Base-by-base conservation (phyloP, 2,797 vertebrate genomes). In the Ceryle rudis region DNA sequence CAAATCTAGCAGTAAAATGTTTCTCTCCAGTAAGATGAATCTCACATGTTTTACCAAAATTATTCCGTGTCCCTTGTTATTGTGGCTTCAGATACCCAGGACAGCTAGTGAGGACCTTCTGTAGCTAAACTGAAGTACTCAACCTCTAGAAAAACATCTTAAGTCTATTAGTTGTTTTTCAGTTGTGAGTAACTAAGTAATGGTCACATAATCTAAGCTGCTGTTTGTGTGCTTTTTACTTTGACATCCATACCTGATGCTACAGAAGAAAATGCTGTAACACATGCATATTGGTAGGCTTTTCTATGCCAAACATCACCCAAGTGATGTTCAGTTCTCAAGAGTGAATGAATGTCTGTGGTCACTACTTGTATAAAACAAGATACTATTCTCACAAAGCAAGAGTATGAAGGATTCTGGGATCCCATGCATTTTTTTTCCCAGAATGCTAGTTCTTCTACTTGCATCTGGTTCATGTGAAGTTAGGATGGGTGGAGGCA, bases 1-100 rank as follows among this genome's bases (percentile, higher is more conserved):
- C 75, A 93, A 96, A 70, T 29, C 41, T 33, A 62, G 39, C 31
- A 69, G 72, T 78, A 80, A 93, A 85, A 93, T 31, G 51, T 89
- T 73, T 73, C 79, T 82, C 28, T 80, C 57, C 46, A 21, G 25
- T 42, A 47, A 74, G 89, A 92, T 58, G 67, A 51, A 71, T 89
- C 69, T 95, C 69, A 64, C 0, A 1, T 86, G 41, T 73, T 94
- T 91, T 73, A 67, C 64, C 42, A 62, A 42, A 85, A 89, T 81
- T 47, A 60, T 52, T 55, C 3, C 35, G 16, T 44, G 7, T 31
- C 47, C 26, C 44, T 86, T 74, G 52, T 69, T 84, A 1, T 75
- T 47, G 44, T 85, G 60, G 25, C 35, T 94, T 86, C 46, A 78
- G 64, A 47, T 33, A 41, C 13, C 44, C 10, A 3, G 58, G 54